These are phyloP conservation scores for Alviniconcha strummeri DNA, from an alignment of 2,888 invertebrate genomes.

Conservation along the genomic window DNA sequence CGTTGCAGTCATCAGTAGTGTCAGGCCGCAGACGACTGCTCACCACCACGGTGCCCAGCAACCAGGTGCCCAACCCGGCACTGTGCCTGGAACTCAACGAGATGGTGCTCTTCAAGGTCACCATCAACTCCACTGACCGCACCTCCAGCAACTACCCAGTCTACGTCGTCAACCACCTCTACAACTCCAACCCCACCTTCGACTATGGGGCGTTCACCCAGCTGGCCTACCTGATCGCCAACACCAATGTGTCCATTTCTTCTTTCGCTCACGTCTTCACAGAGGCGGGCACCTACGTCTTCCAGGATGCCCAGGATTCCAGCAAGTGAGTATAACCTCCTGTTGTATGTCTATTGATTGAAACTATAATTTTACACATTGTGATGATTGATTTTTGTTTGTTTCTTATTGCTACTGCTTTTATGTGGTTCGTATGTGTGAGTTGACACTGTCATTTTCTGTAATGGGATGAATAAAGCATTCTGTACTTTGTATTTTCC, in stretches of 20 bases:
- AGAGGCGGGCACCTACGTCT: constrained; percentile 69
- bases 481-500: no score
- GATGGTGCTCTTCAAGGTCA: constrained; percentile 67
- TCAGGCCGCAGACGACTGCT: constrained; percentile 57
- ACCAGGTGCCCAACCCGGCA: constrained; percentile 65
- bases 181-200: constrained; percentile 68
- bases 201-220: constrained; percentile 69
- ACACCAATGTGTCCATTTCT: constrained; percentile 66
- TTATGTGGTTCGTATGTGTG: no score
- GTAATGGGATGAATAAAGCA: no score
- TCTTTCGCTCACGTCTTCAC: constrained; percentile 68
- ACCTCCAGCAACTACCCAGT: constrained; percentile 66
- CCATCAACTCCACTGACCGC: constrained; percentile 61
- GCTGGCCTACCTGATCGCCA: constrained; percentile 62
- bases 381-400: not conserved
- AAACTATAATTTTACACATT: no score
- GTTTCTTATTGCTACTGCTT: not conserved
- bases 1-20: constrained; percentile 1
- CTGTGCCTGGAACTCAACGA: constrained; percentile 67
- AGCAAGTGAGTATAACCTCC: constrained; percentile 47
- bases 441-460: no score
- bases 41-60: constrained; percentile 53
- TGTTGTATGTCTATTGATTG: not conserved
- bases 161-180: constrained; percentile 68
- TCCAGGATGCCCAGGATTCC: constrained; percentile 63